A percentile compares a stretch with the other conserved stretches of the same genome.
Conservation (phyloP, 1,140 invertebrate genomes). For the Drosophila parabipectinata region DNA sequence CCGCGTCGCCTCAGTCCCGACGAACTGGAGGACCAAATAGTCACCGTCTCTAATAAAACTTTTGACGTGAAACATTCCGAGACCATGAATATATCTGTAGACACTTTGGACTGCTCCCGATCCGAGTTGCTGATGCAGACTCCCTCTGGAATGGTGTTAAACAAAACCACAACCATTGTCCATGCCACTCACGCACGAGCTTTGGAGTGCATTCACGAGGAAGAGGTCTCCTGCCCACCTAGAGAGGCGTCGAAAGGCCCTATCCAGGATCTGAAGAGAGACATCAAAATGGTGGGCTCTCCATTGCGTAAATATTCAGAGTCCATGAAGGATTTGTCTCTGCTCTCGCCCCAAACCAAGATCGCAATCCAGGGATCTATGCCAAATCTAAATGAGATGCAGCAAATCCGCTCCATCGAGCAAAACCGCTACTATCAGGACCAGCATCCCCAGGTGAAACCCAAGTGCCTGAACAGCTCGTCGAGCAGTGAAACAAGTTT, state of each 20-base stretch:
- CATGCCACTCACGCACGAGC: conserved; percentile 50
- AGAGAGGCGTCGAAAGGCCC: conserved; percentile 8
- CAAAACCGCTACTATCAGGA: conserved; percentile 81
- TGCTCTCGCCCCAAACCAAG: conserved; percentile 58
- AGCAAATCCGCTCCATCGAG: conserved; percentile 71
- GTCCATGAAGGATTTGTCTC: conserved; percentile 78
- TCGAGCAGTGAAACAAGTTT: conserved; percentile 56
- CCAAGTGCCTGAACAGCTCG: conserved; percentile 51
- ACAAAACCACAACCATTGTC: conserved; percentile 69
- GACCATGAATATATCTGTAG: conserved; percentile 47
- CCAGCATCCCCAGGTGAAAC: conserved; percentile 22
- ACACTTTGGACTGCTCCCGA: conserved; percentile 43
- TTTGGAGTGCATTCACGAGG: conserved; percentile 70
- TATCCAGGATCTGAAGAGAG: conserved; percentile 56
- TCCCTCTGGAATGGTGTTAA: conserved; percentile 31
- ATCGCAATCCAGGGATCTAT: conserved; percentile 77
- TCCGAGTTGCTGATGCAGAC: conserved; percentile 37
- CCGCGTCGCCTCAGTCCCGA: conserved; percentile 50
- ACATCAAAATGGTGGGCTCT: conserved; percentile 72
- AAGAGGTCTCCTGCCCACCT: conserved; percentile 51
- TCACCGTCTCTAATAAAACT: conserved; percentile 57
- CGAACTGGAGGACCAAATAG: conserved; percentile 44
- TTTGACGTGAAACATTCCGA: conserved; percentile 68
- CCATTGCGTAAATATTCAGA: conserved; percentile 78
- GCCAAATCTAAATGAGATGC: conserved; percentile 83